Evolutionary conservation across 2,888 invertebrate species (phyloP).

Genomic region (Heliconius cydno): DNA sequence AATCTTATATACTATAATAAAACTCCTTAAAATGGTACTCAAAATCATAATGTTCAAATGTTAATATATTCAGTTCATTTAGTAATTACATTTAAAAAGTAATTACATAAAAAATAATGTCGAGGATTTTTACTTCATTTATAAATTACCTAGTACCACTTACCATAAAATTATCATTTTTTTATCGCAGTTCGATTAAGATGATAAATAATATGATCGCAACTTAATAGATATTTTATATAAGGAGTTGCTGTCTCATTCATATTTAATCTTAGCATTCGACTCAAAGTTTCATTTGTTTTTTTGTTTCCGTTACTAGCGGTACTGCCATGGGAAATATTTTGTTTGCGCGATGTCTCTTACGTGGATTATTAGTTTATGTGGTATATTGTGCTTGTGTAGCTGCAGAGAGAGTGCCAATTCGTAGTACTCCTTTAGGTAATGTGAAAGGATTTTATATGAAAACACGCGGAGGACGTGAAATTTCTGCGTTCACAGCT

Average conservation of each 20-base stretch:
- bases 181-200: neutral
- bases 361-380: conserved; percentile 28
- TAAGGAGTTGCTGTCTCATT: conserved; percentile 29
- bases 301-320: conserved; percentile 40
- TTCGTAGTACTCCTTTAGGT: conserved; percentile 71
- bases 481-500: conserved; percentile 84
- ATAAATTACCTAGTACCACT: neutral
- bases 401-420: conserved; percentile 33
- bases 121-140: neutral
- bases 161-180: neutral
- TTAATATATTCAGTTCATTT: neutral
- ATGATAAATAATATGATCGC: conserved; percentile 4
- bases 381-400: conserved; percentile 30
- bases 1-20: too few relatives aligned
- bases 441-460: conserved; percentile 81
- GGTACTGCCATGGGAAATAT: conserved; percentile 32
- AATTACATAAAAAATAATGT: neutral
- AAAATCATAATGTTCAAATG: neutral
- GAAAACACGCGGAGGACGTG: conserved; percentile 81
- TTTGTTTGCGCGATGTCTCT: conserved; percentile 20
- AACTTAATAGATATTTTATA: neutral
- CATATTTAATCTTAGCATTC: conserved; percentile 41
- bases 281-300: conserved; percentile 39
- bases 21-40: neutral
- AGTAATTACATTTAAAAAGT: neutral